Percentiles rank a stretch among this genome's conserved stretches.
Evolutionary conservation across 2,113 vertebrate genomes (phyloP).

Genomic region (Clarias macrocephalus): DNA sequence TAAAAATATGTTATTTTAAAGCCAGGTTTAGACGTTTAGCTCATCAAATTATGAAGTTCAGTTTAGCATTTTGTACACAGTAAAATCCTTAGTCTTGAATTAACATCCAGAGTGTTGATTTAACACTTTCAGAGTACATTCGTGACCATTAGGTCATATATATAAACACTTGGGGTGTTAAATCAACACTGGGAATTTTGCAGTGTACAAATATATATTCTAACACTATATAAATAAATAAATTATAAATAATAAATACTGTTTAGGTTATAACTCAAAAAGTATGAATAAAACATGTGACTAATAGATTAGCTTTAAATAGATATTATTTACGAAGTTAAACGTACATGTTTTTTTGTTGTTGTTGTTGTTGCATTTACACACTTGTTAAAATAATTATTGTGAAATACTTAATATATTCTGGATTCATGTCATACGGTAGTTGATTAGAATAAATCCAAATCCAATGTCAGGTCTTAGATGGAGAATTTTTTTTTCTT

Average conservation of each 20-base stretch:
- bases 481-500: too few species aligned
- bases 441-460: too few species aligned
- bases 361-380: not conserved
- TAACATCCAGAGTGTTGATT: too few species aligned
- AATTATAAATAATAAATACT: not conserved
- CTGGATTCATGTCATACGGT: not conserved
- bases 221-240: not conserved
- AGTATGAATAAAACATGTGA: not conserved
- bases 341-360: not conserved
- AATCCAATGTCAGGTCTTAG: too few species aligned
- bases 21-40: not conserved
- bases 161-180: too few species aligned
- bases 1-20: not conserved
- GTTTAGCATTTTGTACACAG: not conserved
- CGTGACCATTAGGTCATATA: too few species aligned
- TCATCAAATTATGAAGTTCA: too few species aligned
- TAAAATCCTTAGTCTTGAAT: too few species aligned
- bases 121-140: too few species aligned
- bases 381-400: not conserved
- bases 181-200: too few species aligned
- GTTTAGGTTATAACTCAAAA: not conserved
- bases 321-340: not conserved
- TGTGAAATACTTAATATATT: not conserved
- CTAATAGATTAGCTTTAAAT: too few species aligned
- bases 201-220: too few species aligned